Percentiles rank a stretch among this genome's conserved stretches.
These are phyloP conservation scores for Labrus mixtus DNA, from an alignment of 2,113 vertebrate species.

Conservation along the genomic window DNA sequence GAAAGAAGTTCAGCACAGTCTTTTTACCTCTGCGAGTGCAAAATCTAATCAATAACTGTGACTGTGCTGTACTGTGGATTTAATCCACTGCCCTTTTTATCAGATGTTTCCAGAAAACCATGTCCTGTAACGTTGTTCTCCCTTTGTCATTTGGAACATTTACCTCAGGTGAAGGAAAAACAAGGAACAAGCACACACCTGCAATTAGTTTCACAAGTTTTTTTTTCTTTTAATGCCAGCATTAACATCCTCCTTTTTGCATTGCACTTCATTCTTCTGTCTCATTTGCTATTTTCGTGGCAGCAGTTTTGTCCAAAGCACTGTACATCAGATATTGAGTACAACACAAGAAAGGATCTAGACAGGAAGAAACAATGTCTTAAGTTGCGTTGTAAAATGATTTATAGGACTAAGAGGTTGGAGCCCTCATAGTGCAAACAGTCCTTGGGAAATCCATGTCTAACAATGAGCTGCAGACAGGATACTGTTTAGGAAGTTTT, in stretches of 20 bases:
- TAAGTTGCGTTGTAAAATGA: constrained; percentile 41
- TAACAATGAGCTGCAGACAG: constrained; percentile 69
- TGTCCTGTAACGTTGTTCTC: constrained; percentile 4
- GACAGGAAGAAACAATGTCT: neutral
- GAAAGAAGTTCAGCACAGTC: constrained; percentile 17
- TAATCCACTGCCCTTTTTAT: constrained; percentile 7
- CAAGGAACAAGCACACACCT: neutral
- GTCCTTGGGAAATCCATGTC: constrained; percentile 57
- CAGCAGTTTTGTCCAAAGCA: too few species aligned
- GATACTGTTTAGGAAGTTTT: constrained; percentile 70
- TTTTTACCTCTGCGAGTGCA: constrained; percentile 11
- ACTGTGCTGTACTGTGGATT: constrained; percentile 25
- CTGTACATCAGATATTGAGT: too few species aligned
- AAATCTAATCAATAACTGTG: constrained; percentile 47
- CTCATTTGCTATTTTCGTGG: neutral
- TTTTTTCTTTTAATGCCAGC: neutral
- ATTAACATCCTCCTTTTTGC: neutral
- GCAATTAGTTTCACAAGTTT: neutral
- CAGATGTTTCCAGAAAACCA: constrained; percentile 33
- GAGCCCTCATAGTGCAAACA: constrained; percentile 10
- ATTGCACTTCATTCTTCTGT: neutral
- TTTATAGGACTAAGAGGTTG: constrained; percentile 42
- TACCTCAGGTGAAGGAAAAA: constrained; percentile 12
- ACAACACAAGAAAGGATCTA: too few species aligned
- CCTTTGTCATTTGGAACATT: constrained; percentile 21